These are phyloP conservation scores for Acleris emargana DNA, from an alignment of 2,888 invertebrate genomes.

Conservation along the genomic window DNA sequence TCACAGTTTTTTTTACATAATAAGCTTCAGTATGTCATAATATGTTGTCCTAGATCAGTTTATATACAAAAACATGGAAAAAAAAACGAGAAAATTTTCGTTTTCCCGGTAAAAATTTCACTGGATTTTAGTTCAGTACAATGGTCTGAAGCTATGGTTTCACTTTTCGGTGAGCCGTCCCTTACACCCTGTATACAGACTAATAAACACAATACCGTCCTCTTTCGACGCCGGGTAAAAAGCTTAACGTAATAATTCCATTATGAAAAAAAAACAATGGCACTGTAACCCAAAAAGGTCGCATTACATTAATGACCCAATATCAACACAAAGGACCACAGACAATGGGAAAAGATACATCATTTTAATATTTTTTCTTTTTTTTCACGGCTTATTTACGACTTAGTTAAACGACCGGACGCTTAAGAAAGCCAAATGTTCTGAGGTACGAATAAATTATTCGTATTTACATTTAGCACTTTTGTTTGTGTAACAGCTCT, in stretches of 20 bases:
- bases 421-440: conserved; percentile 4
- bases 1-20: too few species aligned
- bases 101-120: too few species aligned
- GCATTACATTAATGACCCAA: conserved; percentile 16
- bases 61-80: too few species aligned
- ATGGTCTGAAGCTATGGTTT: too few species aligned
- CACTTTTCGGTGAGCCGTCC: too few species aligned
- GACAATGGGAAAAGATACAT: conserved; percentile 9
- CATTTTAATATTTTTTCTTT: conserved; percentile 17
- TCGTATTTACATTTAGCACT: conserved; percentile 6
- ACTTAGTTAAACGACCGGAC: conserved; percentile 7
- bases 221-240: too few species aligned
- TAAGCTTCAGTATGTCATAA: too few species aligned
- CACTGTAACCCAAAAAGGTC: conserved; percentile 3
- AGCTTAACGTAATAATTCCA: neutral
- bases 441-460: conserved; percentile 14
- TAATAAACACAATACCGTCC: too few species aligned
- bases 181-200: too few species aligned
- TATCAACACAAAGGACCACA: conserved; percentile 8
- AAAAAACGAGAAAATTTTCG: too few species aligned
- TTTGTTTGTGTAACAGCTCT: neutral
- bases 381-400: conserved; percentile 11
- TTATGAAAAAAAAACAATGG: conserved; percentile 13
- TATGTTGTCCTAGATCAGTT: too few species aligned
- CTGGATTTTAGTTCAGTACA: too few species aligned